These are phyloP conservation scores for Plusia festucae DNA, from an alignment of 2,888 invertebrate genomes.

Conservation along the genomic window DNA sequence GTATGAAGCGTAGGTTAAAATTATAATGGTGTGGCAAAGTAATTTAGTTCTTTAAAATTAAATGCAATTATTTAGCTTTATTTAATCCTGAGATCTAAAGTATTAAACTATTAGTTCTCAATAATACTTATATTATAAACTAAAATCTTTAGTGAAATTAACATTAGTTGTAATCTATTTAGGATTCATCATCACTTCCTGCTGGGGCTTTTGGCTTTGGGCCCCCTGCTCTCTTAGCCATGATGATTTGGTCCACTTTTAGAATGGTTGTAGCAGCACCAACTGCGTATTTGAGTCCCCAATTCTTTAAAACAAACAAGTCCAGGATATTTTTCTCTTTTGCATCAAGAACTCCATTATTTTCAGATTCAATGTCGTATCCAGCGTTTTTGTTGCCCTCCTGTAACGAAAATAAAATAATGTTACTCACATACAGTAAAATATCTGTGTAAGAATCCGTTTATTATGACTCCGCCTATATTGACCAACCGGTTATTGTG, in stretches of 20 bases:
- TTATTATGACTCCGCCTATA: too few species aligned
- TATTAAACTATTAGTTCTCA: background rate
- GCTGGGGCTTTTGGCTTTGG: constrained; percentile 94
- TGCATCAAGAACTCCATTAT: constrained; percentile 92
- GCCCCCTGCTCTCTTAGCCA: constrained; percentile 99
- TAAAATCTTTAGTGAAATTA: constrained; percentile 60
- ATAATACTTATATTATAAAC: constrained; percentile 27
- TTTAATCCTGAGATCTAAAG: constrained; percentile 28
- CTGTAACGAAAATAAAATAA: constrained; percentile 68
- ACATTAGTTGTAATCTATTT: constrained; percentile 61
- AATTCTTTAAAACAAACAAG: constrained; percentile 95
- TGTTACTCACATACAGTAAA: too few species aligned
- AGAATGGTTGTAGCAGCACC: constrained; percentile 97
- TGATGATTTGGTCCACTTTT: constrained; percentile 98
- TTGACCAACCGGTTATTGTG: too few species aligned
- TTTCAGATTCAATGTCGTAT: constrained; percentile 95
- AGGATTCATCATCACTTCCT: constrained; percentile 93
- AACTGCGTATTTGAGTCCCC: constrained; percentile 98
- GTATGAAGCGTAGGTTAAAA: background rate
- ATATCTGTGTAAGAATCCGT: too few species aligned
- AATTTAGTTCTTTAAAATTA: constrained; percentile 34
- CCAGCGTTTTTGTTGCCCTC: constrained; percentile 95
- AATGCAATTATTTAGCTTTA: constrained; percentile 36
- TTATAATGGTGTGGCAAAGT: background rate
- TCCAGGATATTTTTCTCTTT: constrained; percentile 94